Conservation (phyloP, 2,113 vertebrate genomes). For the Monarcha castaneiventris region DNA sequence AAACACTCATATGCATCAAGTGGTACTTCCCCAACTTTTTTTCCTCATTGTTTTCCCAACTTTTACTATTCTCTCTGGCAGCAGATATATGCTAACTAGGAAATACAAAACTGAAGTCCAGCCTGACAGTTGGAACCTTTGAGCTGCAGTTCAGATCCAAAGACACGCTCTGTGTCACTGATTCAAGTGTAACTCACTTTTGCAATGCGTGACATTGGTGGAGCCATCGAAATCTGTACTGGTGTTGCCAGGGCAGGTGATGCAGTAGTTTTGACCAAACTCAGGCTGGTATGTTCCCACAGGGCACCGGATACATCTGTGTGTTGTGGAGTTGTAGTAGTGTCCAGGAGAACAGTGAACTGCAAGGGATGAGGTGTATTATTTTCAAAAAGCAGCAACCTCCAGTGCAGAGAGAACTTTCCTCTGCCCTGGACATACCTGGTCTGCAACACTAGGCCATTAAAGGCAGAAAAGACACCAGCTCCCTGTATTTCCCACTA, state of each 20-base stretch:
- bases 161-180: neutral
- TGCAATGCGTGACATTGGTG: constrained; percentile 81
- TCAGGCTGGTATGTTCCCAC: constrained; percentile 81
- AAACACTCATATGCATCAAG: neutral
- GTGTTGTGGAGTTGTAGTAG: constrained; percentile 79
- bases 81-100: neutral
- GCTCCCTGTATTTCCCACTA: neutral
- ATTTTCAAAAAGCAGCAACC: neutral
- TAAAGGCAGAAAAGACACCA: neutral
- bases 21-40: neutral
- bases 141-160: neutral
- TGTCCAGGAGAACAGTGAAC: constrained; percentile 85
- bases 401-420: neutral
- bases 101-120: neutral
- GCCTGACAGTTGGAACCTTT: neutral
- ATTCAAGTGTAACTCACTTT: constrained; percentile 68
- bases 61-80: neutral
- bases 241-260: constrained; percentile 80
- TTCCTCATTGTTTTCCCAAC: neutral
- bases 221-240: constrained; percentile 86
- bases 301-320: constrained; percentile 79
- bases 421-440: neutral
- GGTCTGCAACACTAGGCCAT: neutral
- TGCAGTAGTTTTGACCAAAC: constrained; percentile 82
- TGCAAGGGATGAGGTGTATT: neutral